Percentiles rank a stretch among this genome's conserved stretches.
Evolutionary conservation across 2,888 invertebrate species (phyloP).

Genomic region (Sminthurinus aureus): DNA sequence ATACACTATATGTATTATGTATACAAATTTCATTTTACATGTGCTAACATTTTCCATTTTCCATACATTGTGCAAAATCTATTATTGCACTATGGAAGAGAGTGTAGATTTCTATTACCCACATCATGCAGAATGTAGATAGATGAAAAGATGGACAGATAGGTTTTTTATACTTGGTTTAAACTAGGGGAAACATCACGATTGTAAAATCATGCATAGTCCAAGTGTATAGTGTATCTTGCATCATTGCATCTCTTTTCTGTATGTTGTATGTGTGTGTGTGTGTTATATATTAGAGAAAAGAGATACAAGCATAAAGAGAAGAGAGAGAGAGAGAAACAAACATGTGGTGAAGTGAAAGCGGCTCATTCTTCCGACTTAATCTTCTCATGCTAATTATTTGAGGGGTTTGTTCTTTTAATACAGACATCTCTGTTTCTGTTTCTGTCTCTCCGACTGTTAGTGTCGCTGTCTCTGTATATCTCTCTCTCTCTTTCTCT

Average conservation of each 20-base stretch:
- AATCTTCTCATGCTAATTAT: conserved; percentile 48
- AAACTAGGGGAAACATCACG: too few species aligned
- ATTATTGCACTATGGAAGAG: not conserved
- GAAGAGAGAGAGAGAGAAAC: not conserved
- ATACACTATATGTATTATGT: not conserved
- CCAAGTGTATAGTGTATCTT: too few species aligned
- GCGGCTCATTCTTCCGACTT: conserved; percentile 39
- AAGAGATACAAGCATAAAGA: not conserved
- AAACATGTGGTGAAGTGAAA: conserved; percentile 39
- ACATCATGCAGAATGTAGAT: too few species aligned
- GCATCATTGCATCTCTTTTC: too few species aligned
- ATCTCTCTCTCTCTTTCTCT: not conserved
- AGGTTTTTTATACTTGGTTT: too few species aligned
- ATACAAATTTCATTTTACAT: conserved; percentile 23
- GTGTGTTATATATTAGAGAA: not conserved
- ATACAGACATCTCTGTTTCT: too few species aligned
- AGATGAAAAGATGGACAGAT: too few species aligned
- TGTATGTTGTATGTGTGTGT: not conserved
- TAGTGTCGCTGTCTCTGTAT: not conserved
- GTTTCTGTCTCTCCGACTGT: not conserved
- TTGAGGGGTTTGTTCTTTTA: conserved; percentile 26
- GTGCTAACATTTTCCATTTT: conserved; percentile 25
- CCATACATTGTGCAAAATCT: conserved; percentile 3
- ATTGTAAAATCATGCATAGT: too few species aligned
- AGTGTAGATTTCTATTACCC: too few species aligned